These are phyloP conservation scores for Oppia nitens DNA, from an alignment of 1,140 invertebrate species.

Conservation along the genomic window DNA sequence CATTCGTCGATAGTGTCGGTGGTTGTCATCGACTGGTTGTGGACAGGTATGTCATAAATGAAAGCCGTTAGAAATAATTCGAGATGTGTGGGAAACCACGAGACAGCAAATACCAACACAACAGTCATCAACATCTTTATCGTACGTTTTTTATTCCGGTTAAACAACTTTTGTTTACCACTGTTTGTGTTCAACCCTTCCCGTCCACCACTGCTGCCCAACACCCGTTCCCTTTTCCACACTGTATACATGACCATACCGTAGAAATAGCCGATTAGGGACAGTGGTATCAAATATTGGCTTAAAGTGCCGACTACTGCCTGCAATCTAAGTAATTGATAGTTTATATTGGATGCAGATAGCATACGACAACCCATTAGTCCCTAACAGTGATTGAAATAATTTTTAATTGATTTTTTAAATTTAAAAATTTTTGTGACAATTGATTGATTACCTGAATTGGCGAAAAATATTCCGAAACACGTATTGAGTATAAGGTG, in stretches of 20 bases:
- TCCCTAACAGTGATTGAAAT: constrained; percentile 22
- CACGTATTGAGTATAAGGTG: constrained; percentile 31
- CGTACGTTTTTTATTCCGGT: constrained; percentile 26
- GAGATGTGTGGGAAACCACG: constrained; percentile 32
- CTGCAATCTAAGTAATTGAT: constrained; percentile 20
- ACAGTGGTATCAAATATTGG: constrained; percentile 36
- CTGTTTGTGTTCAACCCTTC: constrained; percentile 26
- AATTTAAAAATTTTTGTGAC: not conserved
- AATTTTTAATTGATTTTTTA: constrained; percentile 3
- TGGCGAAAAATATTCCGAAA: constrained; percentile 21
- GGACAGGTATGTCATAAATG: not conserved
- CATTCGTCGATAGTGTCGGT: not conserved
- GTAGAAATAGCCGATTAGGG: constrained; percentile 31
- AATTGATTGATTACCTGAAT: constrained; percentile 15
- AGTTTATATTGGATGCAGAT: constrained; percentile 24
- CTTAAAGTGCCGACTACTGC: constrained; percentile 30
- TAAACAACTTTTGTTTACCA: constrained; percentile 19
- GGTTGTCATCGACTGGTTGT: not conserved
- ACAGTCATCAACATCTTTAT: constrained; percentile 37
- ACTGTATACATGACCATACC: constrained; percentile 28
- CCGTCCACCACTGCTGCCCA: too few relatives aligned
- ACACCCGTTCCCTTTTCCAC: not conserved
- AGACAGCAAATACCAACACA: constrained; percentile 31
- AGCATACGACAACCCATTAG: constrained; percentile 28
- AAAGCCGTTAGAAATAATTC: constrained; percentile 20